phyloP scores from a whole-genome alignment of 2,797 vertebrate genomes.

The Lepidocolaptes lacrymiger region DNA sequence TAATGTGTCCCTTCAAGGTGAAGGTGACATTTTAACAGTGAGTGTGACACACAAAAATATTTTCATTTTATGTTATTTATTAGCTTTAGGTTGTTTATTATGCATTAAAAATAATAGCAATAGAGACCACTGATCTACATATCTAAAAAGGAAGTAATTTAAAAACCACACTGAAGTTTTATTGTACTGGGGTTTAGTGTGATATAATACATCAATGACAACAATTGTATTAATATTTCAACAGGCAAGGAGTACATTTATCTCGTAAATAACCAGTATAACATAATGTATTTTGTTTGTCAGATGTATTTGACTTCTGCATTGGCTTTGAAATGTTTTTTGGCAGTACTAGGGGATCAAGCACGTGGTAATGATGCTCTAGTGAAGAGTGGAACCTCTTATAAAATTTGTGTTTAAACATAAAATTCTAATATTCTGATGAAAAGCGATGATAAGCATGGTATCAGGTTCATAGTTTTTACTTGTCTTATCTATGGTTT shows the following conservation, averaged over 20 bases:
- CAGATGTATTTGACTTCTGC: neutral
- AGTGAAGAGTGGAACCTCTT: conserved; percentile 26
- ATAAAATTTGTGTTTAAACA: neutral
- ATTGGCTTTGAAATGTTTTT: conserved; percentile 16
- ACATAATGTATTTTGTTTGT: neutral
- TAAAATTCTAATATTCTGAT: neutral
- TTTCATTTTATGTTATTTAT: neutral
- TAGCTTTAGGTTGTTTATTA: neutral
- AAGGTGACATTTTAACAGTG: neutral
- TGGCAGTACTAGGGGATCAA: conserved; percentile 1
- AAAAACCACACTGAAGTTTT: neutral
- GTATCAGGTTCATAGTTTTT: neutral
- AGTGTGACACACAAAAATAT: too few species aligned
- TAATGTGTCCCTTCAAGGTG: neutral
- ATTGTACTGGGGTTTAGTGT: neutral
- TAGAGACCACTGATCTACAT: neutral
- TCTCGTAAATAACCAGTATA: neutral
- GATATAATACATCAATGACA: neutral
- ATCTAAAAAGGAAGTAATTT: neutral
- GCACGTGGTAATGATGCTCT: conserved; percentile 1
- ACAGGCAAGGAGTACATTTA: neutral
- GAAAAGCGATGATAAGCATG: neutral
- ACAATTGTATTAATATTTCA: neutral
- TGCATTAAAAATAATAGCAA: neutral
- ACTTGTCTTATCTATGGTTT: neutral